Evolutionary conservation across 2,113 vertebrate species (phyloP), one percentile per base, ranked within the genome.

Genomic region (Elephas maximus): DNA sequence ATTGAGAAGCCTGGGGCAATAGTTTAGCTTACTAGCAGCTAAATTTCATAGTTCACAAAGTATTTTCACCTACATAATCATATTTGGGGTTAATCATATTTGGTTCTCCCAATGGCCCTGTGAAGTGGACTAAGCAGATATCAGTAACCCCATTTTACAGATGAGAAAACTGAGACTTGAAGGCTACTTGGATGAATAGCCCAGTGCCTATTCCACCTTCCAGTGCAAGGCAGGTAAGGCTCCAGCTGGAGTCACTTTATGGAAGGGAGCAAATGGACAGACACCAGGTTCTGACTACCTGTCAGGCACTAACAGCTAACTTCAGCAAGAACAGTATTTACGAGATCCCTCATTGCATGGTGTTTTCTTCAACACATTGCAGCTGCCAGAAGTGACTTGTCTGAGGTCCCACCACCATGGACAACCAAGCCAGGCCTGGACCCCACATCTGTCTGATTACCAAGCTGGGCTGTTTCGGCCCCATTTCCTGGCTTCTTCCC

Each of bases 201-300:
- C 63, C 23, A 15, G 79, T 53, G 45, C 44, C 65, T 28, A 0
- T 6, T 17, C 30, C n/a, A 1, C 45, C 23, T 0, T 0, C 23
- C 53, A 0, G 37, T 0, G 3, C 2, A 1, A 8, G 3, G 0
- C 0, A 0, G 63, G 33, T 3, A 0, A 21, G 76, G 33, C 51
- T 33, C 17, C 26, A 0, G 17, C n/a, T 26, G 9, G 23, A 2
- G 6, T 0, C 2, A 17, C 1, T 57, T 14, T 0, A 33, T 1
- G 33, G 74, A 17, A 18, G 0, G 78, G 26, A 26, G 3, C 11
- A 1, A 3, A 88, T 7, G 20, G 1, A 1, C 3, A 2, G 1
- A 1, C 3, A 2, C 17, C n/a, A 6, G 62, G 44, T 2, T 74
- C n/a, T 8, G 2, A 8, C n/a, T 20, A 7, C 9, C 18, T 21